These are phyloP conservation scores for Lasioglossum albipes DNA, from an alignment of 1,140 invertebrate genomes.

Conservation along the genomic window DNA sequence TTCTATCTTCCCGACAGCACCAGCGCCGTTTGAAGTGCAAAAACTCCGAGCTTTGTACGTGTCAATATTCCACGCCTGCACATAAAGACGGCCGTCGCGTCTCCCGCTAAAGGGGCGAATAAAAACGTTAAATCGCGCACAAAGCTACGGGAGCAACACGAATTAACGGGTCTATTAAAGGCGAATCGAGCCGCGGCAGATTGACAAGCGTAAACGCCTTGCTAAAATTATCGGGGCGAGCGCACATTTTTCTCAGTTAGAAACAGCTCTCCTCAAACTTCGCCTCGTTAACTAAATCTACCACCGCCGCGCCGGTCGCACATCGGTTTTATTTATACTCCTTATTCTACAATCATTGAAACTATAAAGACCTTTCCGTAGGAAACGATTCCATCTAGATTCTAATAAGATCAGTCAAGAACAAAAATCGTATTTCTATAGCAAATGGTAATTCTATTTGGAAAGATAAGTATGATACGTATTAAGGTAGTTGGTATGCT, in stretches of 20 bases:
- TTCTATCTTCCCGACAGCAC: neutral
- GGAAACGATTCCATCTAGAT: too few relatives aligned
- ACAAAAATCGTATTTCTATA: too few relatives aligned
- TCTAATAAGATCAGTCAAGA: too few relatives aligned
- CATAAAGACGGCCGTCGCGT: slow-evolving; percentile 23
- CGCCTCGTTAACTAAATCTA: neutral
- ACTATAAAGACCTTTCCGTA: too few relatives aligned
- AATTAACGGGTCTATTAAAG: slow-evolving; percentile 28
- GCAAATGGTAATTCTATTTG: too few relatives aligned
- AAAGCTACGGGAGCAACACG: slow-evolving; percentile 15
- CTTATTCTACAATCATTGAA: too few relatives aligned
- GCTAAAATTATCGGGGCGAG: slow-evolving; percentile 25
- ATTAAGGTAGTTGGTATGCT: too few relatives aligned
- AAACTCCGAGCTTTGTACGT: slow-evolving; percentile 35
- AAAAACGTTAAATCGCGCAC: slow-evolving; percentile 34
- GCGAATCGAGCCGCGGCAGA: slow-evolving; percentile 21
- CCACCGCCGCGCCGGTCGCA: too few relatives aligned
- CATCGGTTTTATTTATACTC: too few relatives aligned
- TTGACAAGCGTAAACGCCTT: neutral
- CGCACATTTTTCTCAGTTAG: neutral
- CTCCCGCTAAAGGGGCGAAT: slow-evolving; percentile 20
- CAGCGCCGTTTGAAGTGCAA: slow-evolving; percentile 26
- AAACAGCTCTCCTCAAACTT: neutral
- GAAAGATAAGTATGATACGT: too few relatives aligned
- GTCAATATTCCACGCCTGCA: slow-evolving; percentile 30